A percentile compares a stretch with the other conserved stretches of the same genome.
Evolutionary conservation across 1,140 invertebrate species (phyloP).

Genomic region (Drosophila ohnishii): DNA sequence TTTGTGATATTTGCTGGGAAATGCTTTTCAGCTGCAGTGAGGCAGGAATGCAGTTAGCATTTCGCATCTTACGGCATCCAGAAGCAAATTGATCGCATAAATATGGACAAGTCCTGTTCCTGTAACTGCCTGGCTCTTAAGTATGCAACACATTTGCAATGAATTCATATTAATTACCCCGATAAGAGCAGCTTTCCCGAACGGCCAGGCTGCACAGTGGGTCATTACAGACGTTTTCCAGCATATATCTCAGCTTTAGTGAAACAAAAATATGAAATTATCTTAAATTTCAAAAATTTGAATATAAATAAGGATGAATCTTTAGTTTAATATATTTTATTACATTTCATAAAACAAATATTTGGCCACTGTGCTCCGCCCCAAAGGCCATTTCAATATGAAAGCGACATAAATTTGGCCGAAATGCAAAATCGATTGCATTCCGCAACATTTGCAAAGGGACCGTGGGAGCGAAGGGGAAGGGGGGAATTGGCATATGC

Average conservation of each 20-base stretch:
- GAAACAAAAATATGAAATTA: not conserved
- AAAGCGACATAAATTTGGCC: constrained; percentile 56
- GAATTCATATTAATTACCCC: constrained; percentile 76
- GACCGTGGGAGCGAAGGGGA: not conserved
- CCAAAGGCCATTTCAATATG: constrained; percentile 62
- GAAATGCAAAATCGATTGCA: constrained; percentile 74
- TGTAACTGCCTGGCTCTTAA: constrained; percentile 41
- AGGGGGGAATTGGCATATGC: constrained; percentile 45
- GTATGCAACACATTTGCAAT: constrained; percentile 75
- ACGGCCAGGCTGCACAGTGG: constrained; percentile 6
- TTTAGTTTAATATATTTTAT: not conserved
- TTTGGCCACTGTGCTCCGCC: constrained; percentile 1
- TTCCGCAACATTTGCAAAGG: constrained; percentile 57
- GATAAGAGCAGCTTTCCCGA: constrained; percentile 40
- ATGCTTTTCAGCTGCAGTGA: constrained; percentile 51
- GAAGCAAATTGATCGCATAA: constrained; percentile 65
- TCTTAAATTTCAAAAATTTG: too few species aligned
- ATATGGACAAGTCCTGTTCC: constrained; percentile 39
- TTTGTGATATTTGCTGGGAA: constrained; percentile 79
- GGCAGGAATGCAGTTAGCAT: constrained; percentile 24
- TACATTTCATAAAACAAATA: not conserved
- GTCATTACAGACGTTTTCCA: not conserved
- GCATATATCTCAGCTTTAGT: not conserved
- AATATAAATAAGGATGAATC: too few species aligned
- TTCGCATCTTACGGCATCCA: constrained; percentile 29